Base-by-base conservation (phyloP, 2,888 invertebrate species). In the Drosophila affinis region DNA sequence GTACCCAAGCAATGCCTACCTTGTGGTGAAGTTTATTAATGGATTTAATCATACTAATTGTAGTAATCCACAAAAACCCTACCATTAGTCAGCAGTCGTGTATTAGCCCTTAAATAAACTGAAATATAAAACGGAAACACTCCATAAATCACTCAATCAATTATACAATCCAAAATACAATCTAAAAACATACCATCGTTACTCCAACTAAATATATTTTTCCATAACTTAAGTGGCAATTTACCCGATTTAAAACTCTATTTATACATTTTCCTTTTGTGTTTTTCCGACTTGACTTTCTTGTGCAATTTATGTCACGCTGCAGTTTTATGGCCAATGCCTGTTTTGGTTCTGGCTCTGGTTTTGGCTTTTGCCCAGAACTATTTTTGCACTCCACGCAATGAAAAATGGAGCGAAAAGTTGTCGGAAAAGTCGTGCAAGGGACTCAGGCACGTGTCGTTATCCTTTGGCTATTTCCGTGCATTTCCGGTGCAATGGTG, bases 391-490 rank as follows among this genome's bases (percentile, higher is more conserved):
- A 49, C 58, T 17, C 10, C 39, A 24, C 39, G 39, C 39, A 39
- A 39, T 14, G 17, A 12, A 55, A 55, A 12, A 3, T 7, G 21
- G 6, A 34, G 39, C 10, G 12, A 59, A 71, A 24, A 24, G 27
- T n/a, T 10, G 14, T 6, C 17, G 18, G 18, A 44, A n/a, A 10
- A 24, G 44, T 14, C 10, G 9, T 27, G 9, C 9, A 17, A 46
- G 39, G 48, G 55, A 48, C 39, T 49, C 32, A 61, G 21, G 59
- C 82, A 81, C 60, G 60, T 75, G 61, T 54, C 34, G 29, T 63
- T 81, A 81, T 84, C 81, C 78, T 68, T 72, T 69, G 65, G 75
- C 76, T 81, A 84, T 87, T 83, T 81, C 71, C 49, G 59, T 58
- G 72, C 62, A 64, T 54, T 57, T 24, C 51, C 54, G 64, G 21